Conservation (phyloP, 2,888 invertebrate species). For the Lithosia quadra region DNA sequence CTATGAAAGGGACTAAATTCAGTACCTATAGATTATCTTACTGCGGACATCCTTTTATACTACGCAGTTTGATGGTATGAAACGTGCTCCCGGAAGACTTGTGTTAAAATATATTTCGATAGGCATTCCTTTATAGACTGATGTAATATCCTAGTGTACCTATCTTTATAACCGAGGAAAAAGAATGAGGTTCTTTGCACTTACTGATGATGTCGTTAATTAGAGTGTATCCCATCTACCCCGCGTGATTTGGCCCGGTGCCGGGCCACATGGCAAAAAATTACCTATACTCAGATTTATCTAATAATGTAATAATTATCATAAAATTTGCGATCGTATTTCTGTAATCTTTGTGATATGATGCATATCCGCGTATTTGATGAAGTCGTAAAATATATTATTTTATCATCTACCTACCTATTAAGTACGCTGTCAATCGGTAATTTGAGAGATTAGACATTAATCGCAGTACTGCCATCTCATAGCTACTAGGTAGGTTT, state of each 20-base stretch:
- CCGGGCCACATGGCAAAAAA: no score
- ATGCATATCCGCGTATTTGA: conserved; percentile 5
- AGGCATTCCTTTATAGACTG: conserved; percentile 25
- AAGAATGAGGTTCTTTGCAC: no score
- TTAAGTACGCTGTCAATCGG: neutral
- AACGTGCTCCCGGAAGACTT: conserved; percentile 22
- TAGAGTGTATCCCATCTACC: no score
- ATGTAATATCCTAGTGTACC: neutral
- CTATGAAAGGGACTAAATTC: conserved; percentile 41
- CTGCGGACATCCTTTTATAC: conserved; percentile 34
- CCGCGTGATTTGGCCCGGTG: no score
- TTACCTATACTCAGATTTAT: no score
- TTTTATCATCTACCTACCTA: neutral
- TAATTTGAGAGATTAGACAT: neutral
- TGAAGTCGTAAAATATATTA: conserved; percentile 18
- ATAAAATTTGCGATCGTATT: neutral
- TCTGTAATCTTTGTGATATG: neutral
- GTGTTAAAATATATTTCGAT: conserved; percentile 32
- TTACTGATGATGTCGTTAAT: no score
- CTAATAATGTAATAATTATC: neutral
- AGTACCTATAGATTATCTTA: conserved; percentile 36
- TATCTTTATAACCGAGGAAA: neutral
- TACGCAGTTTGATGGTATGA: conserved; percentile 27
- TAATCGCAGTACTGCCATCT: neutral
- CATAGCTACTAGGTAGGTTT: neutral